Evolutionary conservation across 2,888 invertebrate species (phyloP).

Genomic region (Dugesia japonica): DNA sequence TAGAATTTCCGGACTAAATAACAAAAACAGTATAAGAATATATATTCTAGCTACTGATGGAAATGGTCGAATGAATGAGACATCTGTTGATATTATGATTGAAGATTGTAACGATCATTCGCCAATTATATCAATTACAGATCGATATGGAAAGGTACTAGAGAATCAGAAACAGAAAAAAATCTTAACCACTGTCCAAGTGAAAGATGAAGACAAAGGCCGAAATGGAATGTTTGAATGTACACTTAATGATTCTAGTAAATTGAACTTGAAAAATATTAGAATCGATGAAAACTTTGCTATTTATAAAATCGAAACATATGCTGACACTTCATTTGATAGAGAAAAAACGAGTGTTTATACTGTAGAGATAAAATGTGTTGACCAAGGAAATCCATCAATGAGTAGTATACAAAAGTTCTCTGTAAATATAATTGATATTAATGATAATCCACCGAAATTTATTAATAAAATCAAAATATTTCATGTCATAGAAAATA

Average conservation of each 20-base stretch:
- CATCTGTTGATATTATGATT: neutral
- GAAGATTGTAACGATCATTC: slow-evolving; percentile 12
- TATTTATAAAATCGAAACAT: neutral
- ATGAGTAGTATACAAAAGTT: slow-evolving; percentile 7
- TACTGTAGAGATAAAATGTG: slow-evolving; percentile 24
- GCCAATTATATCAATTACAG: neutral
- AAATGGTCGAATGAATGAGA: neutral
- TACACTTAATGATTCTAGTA: neutral
- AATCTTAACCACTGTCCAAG: neutral
- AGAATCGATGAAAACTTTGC: neutral
- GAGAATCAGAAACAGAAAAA: neutral
- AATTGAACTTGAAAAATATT: neutral
- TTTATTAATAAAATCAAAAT: neutral
- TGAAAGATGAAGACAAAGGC: neutral
- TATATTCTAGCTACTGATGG: neutral
- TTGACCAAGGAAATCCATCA: slow-evolving; percentile 22
- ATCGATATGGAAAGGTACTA: neutral
- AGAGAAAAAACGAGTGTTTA: slow-evolving; percentile 21
- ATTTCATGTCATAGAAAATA: neutral
- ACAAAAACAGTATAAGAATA: neutral
- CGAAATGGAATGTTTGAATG: slow-evolving; percentile 16
- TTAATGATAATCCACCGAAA: slow-evolving; percentile 25
- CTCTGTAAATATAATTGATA: slow-evolving; percentile 17
- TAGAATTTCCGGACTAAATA: neutral
- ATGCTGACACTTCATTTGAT: slow-evolving; percentile 8